Conservation (phyloP, 2,113 vertebrate species). For the Rhinichthys klamathensis region DNA sequence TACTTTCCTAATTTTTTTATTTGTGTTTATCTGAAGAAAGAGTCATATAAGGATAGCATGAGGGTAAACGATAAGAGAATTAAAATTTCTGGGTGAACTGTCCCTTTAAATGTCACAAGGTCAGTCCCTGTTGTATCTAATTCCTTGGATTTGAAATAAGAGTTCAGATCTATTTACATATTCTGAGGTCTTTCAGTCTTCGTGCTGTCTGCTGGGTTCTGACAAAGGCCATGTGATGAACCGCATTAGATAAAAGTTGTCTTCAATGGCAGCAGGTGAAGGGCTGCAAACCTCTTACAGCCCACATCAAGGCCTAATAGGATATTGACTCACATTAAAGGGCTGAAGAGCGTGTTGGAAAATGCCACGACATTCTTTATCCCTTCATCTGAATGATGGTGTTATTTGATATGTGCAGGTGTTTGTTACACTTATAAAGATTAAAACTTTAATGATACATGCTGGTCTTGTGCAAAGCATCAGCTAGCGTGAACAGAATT, state of each 20-base stretch:
- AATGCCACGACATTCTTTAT: conserved; percentile 6
- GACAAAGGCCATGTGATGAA: conserved; percentile 43
- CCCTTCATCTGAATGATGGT: conserved; percentile 24
- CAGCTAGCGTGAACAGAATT: background rate
- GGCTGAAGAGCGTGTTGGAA: conserved; percentile 21
- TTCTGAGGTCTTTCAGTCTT: background rate
- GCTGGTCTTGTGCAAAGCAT: conserved; percentile 17
- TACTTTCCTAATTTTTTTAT: too few relatives aligned
- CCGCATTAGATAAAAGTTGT: conserved; percentile 30
- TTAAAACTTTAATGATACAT: conserved; percentile 37
- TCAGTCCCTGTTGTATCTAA: background rate
- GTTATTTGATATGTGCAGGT: conserved; percentile 47
- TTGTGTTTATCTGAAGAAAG: too few relatives aligned
- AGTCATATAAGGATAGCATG: too few relatives aligned
- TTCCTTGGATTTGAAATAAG: background rate
- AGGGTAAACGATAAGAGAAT: too few relatives aligned
- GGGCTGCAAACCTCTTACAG: conserved; percentile 37
- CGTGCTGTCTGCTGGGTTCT: background rate
- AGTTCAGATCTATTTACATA: conserved; percentile 16
- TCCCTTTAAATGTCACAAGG: background rate
- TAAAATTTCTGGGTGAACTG: too few relatives aligned
- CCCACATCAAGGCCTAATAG: conserved; percentile 45
- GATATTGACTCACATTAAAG: conserved; percentile 43
- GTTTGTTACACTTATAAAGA: conserved; percentile 36
- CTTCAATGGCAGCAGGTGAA: conserved; percentile 38